Base-by-base conservation (phyloP, 2,888 invertebrate genomes). In the Hirtodrosophila alboralis region DNA sequence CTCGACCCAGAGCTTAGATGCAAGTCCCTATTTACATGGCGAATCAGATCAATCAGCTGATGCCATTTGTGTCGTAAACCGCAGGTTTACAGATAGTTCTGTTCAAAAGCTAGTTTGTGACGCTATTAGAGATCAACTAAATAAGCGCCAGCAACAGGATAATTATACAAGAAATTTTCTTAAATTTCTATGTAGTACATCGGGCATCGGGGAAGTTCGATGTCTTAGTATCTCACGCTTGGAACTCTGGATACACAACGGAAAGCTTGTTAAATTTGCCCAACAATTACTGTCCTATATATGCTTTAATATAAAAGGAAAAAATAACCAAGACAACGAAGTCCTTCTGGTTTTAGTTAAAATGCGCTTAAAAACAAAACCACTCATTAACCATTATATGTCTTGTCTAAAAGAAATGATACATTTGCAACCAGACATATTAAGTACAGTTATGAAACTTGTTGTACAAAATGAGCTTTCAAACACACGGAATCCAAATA, bases 381-480 rank as follows among this genome's bases (percentile, higher is more conserved):
- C 96, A 1, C 93, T 98, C 69, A 95, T 97, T 60, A 96, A 95
- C 87, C 95, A 97, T 59, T 98, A 97, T 89, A 93, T 97, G 87
- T 93, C 94, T 33, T 97, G 97, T 75, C 93, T 98, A 44, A 96
- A 97, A 85, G 98, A 98, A 90, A 93, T 98, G 92, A 94, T 98
- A 33, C 93, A 93, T 9, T 93, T 96, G 45, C 96, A 96, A 86
- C 94, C 95, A 0, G 96, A 96, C 16, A 96, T 98, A 87, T 91
- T 98, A 48, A 94, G 94, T 58, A 95, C 96, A 26, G 93, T 97
- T 62, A 91, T 98, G 75, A 97, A 97, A 76, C 96, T 96, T 88
- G 97, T 97, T 0, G 95, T 98, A 56, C 97, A 97, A 92, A 98
- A 98, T 91, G 98, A 98, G 91, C 91, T 98, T 71, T 97, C 98